phyloP scores from a whole-genome alignment of 2,888 invertebrate genomes.

The Choreutis nemorana region DNA sequence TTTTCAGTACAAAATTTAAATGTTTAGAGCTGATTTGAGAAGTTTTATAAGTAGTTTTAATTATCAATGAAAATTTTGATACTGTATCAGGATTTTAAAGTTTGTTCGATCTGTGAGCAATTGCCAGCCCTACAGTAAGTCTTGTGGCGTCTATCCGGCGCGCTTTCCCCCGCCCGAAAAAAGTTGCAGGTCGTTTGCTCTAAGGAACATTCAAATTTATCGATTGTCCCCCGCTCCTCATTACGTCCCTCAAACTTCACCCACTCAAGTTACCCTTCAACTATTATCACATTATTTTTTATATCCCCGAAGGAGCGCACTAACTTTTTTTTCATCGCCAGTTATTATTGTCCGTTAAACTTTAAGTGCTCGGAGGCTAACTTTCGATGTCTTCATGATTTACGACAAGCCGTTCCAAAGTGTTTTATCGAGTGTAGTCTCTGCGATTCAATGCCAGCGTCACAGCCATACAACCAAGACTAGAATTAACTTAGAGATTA shows the following conservation, averaged over 20 bases:
- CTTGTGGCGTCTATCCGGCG: slow-evolving; percentile 49
- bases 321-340: slow-evolving; percentile 50
- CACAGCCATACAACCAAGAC: no score
- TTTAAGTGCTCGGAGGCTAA: slow-evolving; percentile 63
- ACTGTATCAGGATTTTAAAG: no score
- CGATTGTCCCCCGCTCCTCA: slow-evolving; percentile 61
- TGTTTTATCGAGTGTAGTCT: slow-evolving; percentile 66
- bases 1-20: no score
- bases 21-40: not conserved
- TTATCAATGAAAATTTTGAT: no score
- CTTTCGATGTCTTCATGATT: slow-evolving; percentile 61
- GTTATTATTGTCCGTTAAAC: slow-evolving; percentile 65
- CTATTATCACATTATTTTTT: slow-evolving; percentile 60
- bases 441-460: slow-evolving; percentile 62
- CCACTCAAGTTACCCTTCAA: slow-evolving; percentile 59
- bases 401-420: slow-evolving; percentile 57
- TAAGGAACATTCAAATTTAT: slow-evolving; percentile 65
- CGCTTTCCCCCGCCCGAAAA: slow-evolving; percentile 54
- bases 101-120: no score
- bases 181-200: slow-evolving; percentile 64
- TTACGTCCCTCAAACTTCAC: slow-evolving; percentile 63
- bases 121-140: slow-evolving; percentile 5
- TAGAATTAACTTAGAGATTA: slow-evolving; percentile 32
- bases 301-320: slow-evolving; percentile 38
- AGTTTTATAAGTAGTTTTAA: no score